Base-by-base conservation (phyloP, 2,888 invertebrate species). In the Rhabditoides inermis region DNA sequence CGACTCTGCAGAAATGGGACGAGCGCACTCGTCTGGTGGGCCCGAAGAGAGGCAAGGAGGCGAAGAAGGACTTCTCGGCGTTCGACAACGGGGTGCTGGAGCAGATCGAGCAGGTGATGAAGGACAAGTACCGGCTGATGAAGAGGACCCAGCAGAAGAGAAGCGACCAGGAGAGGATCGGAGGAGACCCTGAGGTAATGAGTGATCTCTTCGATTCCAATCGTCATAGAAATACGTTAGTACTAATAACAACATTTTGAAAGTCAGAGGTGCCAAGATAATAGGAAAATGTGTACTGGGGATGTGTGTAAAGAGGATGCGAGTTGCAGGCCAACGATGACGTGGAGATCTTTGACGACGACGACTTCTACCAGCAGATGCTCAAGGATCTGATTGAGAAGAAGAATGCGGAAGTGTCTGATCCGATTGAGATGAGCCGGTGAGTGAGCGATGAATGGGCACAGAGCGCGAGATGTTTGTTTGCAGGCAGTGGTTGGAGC, bases 321-420 rank as follows among this genome's bases (percentile, higher is more conserved):
- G 27, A 45, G 10, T 46, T 20, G 15, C 18, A 37, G 12, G 27
- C 46, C 12, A 52, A 53, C 2, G 39, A 35, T 12, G 73, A 73
- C 49, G 49, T 55, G 7, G 73, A 73, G 49, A 87, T 94, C 70
- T 95, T 89, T 79, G 92, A 95, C 77, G 95, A 95, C 75, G 88
- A 87, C 70, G 95, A 95, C 77, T 95, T 95, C 77, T 95, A 95
- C 78, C 91, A 92, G 78, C 88, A 90, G 72, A 81, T 92, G 50
- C 79, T 95, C 40, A 81, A 89, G 59, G 91, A 94, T 77, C 80
- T 95, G 36, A 91, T 95, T 60, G 90, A 94, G 77, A 85, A 86
- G 61, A 91, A 91, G 56, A 84, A 85, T 2, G 85, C 86, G 70
- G 67, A 66, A 35, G 83, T 87, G 10, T 36, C 53, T 0, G 90